Percentiles rank a stretch among this genome's conserved stretches.
Evolutionary conservation across 2,797 vertebrate species (phyloP).

Genomic region (Rhincodon typus): DNA sequence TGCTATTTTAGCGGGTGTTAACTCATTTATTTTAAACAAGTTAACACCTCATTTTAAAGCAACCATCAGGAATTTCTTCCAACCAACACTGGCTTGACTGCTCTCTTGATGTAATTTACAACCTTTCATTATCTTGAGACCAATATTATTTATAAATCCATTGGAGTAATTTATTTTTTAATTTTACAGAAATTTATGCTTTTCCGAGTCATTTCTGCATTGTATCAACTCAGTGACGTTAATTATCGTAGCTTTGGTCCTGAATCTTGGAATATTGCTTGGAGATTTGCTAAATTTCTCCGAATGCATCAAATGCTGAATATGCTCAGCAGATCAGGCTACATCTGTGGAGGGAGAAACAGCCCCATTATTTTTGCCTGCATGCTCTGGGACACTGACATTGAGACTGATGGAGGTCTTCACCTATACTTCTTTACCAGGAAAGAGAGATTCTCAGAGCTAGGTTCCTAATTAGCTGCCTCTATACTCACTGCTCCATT

Average conservation of each 20-base stretch:
- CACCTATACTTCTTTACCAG: neutral
- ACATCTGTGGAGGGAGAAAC: neutral
- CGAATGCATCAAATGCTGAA: constrained; percentile 26
- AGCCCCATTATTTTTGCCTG: too few relatives aligned
- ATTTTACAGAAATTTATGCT: neutral
- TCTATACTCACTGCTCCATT: neutral
- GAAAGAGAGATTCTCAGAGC: neutral
- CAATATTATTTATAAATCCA: neutral
- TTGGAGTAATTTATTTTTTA: neutral
- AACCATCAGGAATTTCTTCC: neutral
- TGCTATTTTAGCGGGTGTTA: neutral
- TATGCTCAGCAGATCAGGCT: too few relatives aligned
- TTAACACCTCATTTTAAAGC: neutral
- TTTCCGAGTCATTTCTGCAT: constrained; percentile 62
- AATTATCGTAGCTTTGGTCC: constrained; percentile 55
- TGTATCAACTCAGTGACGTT: constrained; percentile 56
- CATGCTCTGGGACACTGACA: neutral
- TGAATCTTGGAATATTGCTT: constrained; percentile 59
- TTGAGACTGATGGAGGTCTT: neutral
- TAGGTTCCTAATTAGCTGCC: neutral
- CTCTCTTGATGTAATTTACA: neutral
- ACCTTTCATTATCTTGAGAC: neutral
- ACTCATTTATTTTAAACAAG: constrained; percentile 13
- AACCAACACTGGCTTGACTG: neutral
- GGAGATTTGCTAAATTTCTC: constrained; percentile 54